Conservation (phyloP, 2,113 vertebrate species). For the Mustela nigripes region DNA sequence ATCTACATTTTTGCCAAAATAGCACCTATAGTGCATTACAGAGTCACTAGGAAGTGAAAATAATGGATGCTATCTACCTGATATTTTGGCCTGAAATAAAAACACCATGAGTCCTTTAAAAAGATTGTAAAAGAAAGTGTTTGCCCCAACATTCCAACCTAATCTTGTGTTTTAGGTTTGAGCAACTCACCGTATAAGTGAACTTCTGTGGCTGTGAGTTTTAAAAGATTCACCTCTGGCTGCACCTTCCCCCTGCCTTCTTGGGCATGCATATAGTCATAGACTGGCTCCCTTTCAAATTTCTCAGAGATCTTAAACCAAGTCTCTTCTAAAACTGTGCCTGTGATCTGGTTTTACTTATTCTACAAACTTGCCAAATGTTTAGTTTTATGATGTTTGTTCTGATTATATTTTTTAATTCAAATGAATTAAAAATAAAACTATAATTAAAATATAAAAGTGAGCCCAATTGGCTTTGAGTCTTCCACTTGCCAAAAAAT, state of each 20-base stretch:
- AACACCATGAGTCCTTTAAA: background rate
- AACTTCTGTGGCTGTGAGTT: background rate
- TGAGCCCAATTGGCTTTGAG: background rate
- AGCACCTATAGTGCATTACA: background rate
- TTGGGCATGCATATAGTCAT: background rate
- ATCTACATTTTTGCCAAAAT: background rate
- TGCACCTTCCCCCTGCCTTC: background rate
- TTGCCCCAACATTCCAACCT: background rate
- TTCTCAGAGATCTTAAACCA: background rate
- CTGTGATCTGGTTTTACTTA: background rate
- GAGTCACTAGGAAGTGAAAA: background rate
- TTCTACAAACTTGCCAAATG: background rate
- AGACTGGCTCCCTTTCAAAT: background rate
- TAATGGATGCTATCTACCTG: background rate
- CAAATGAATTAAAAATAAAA: conserved; percentile 45
- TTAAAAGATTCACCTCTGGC: background rate
- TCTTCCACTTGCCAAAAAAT: background rate
- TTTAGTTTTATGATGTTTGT: conserved; percentile 4
- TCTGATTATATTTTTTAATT: conserved; percentile 23
- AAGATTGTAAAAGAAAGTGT: background rate
- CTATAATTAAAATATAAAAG: conserved; percentile 27
- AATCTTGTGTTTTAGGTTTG: conserved; percentile 3
- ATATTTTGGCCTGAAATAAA: conserved; percentile 9
- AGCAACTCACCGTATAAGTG: background rate
- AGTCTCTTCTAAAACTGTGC: background rate